Conservation (phyloP, 2,888 invertebrate species). For the Bugulina stolonifera region DNA sequence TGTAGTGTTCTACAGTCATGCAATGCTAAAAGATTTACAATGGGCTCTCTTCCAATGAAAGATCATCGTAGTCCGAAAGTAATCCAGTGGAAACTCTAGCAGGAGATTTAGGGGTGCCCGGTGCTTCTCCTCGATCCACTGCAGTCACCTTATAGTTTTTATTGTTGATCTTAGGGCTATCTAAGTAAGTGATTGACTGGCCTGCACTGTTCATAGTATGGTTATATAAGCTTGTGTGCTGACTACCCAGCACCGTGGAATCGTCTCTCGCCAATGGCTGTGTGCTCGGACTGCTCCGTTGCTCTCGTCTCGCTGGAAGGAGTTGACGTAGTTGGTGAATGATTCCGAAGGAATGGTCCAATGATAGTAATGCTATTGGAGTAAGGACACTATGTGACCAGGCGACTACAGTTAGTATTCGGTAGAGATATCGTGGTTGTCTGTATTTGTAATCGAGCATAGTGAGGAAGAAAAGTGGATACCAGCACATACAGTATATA, state of each 20-base stretch:
- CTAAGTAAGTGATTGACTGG: not conserved
- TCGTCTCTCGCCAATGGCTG: conserved; percentile 7
- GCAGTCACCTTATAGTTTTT: not conserved
- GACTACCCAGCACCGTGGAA: not conserved
- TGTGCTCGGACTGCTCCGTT: not conserved
- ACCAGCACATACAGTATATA: conserved; percentile 50
- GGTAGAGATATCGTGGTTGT: conserved; percentile 49
- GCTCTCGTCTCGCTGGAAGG: not conserved
- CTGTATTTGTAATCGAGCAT: conserved; percentile 46
- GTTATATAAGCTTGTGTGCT: conserved; percentile 15
- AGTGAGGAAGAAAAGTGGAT: conserved; percentile 50
- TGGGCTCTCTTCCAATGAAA: conserved; percentile 17
- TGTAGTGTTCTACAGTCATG: too few relatives aligned
- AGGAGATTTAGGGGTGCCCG: not conserved
- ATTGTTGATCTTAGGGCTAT: not conserved
- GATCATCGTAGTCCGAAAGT: conserved; percentile 17
- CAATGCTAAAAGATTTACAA: too few relatives aligned
- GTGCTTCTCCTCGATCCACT: too few relatives aligned
- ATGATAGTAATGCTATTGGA: conserved; percentile 47
- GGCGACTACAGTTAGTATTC: conserved; percentile 50
- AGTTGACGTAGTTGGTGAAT: not conserved
- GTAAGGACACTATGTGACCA: conserved; percentile 51
- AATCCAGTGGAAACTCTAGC: not conserved
- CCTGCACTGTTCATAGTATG: conserved; percentile 17
- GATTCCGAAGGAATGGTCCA: conserved; percentile 37